phyloP scores from a whole-genome alignment of 2,888 invertebrate species.

The Euspilapteryx auroguttella region DNA sequence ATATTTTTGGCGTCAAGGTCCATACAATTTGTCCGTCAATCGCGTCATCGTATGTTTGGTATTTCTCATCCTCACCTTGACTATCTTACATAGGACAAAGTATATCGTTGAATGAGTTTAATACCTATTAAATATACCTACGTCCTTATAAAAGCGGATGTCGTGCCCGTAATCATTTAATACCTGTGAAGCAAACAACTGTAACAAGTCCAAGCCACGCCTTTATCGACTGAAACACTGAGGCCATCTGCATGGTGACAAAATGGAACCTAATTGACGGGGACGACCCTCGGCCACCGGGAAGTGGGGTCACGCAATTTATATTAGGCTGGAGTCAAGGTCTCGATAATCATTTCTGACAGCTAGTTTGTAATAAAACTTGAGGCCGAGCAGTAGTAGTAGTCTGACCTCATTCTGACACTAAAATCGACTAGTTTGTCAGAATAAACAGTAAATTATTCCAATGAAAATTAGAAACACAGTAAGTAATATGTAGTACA shows the following conservation, averaged over 20 bases:
- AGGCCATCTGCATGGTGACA: slow-evolving; percentile 12
- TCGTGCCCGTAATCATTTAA: too few species aligned
- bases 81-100: too few species aligned
- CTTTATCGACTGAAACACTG: too few species aligned
- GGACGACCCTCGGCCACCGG: slow-evolving; percentile 40
- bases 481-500: too few species aligned
- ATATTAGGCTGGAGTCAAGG: slow-evolving; percentile 53
- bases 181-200: too few species aligned
- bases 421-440: too few species aligned
- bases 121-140: too few species aligned
- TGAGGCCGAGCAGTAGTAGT: slow-evolving; percentile 16
- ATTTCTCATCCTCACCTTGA: not conserved
- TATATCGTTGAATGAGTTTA: too few species aligned
- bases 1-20: slow-evolving; percentile 8
- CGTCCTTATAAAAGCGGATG: too few species aligned
- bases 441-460: too few species aligned
- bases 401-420: not conserved
- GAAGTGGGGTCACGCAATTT: slow-evolving; percentile 52
- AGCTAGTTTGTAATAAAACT: slow-evolving; percentile 45
- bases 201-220: too few species aligned
- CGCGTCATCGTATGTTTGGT: slow-evolving; percentile 2
- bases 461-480: too few species aligned
- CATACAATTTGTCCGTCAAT: slow-evolving; percentile 6
- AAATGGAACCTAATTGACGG: slow-evolving; percentile 32
- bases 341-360: slow-evolving; percentile 46